Evolutionary conservation across 2,113 vertebrate genomes (phyloP), one percentile per base, ranked within the genome.

Genomic region (Cyprinus carpio): DNA sequence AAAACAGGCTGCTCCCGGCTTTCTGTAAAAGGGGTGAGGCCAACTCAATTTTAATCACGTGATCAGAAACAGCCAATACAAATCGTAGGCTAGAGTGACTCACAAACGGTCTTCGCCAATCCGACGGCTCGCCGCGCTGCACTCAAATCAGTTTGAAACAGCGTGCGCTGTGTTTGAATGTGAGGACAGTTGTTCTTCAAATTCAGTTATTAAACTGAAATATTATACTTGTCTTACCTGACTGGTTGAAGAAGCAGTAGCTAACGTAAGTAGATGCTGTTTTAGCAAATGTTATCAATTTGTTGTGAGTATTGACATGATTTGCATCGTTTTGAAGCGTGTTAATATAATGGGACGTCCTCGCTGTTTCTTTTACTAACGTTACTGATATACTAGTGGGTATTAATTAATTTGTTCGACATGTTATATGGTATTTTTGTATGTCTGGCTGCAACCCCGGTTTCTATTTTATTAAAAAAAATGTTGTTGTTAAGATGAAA

Each of bases 71-170:
- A 9, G 49, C 54, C 0, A 37, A 29, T 58, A 9, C 60, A 2
- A 92, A 92, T 93, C 92, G 93, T 69, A 83, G 0, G 20, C 31
- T 20, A 0, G 13, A 13, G 6, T 6, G 43, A 88, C 85, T 91
- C 89, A 85, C 90, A 90, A 89, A 88, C 12, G 10, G 1, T 12
- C 0, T 0, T 4, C 60, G n/a, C 94, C 93, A 95, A 95, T 94
- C 0, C n/a, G 62, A 67, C 0, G 34, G 8, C 18, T 40, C 82
- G 34, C 34, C 81, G 90, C 91, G 84, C 78, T n/a, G 90, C 87
- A 91, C 34, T 94, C 88, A 89, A 93, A 93, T 60, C 6, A 1
- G 9, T 62, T 77, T 88, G 84, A 34, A 29, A 9, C 49, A 29
- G 27, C 23, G 58, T 18, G 49, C 6, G 0, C 16, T 16, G 3